phyloP scores from a whole-genome alignment of 2,797 vertebrate species.

The Australoheros facetus region DNA sequence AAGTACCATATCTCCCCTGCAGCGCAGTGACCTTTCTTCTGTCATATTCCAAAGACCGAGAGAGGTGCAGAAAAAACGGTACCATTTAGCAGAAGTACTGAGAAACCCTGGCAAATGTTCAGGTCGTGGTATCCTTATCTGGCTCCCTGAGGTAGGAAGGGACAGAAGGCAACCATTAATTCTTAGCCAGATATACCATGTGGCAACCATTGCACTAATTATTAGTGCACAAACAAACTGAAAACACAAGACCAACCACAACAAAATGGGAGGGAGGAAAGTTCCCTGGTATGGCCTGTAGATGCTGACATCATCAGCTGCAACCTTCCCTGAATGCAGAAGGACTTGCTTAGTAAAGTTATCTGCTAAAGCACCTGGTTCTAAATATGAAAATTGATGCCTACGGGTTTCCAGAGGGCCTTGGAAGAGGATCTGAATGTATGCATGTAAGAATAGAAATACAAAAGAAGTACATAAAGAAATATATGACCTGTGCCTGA shows the following conservation, averaged over 20 bases:
- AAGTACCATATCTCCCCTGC: slow-evolving; percentile 65
- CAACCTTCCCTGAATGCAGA: slow-evolving; percentile 23
- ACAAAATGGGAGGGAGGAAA: slow-evolving; percentile 54
- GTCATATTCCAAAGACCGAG: neutral
- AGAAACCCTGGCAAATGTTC: slow-evolving; percentile 19
- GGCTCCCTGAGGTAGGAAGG: slow-evolving; percentile 45
- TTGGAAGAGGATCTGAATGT: slow-evolving; percentile 7
- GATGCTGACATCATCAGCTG: slow-evolving; percentile 62
- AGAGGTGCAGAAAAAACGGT: neutral
- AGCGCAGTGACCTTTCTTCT: slow-evolving; percentile 24
- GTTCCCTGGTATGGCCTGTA: slow-evolving; percentile 30
- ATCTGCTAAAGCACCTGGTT: slow-evolving; percentile 32
- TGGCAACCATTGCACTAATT: slow-evolving; percentile 77
- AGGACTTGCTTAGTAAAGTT: neutral
- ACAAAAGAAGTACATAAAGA: slow-evolving; percentile 15
- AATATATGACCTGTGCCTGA: slow-evolving; percentile 70
- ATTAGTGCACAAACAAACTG: slow-evolving; percentile 69
- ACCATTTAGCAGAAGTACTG: neutral
- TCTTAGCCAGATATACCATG: slow-evolving; percentile 69
- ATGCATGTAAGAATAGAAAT: slow-evolving; percentile 1
- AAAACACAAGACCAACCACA: slow-evolving; percentile 67
- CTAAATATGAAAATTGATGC: neutral
- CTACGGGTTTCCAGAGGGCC: neutral
- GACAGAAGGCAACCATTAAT: slow-evolving; percentile 68
- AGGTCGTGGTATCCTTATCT: slow-evolving; percentile 64